Evolutionary conservation across 1,140 invertebrate genomes (phyloP), one percentile per base, ranked within the genome.

Genomic region (Psix sp.): DNA sequence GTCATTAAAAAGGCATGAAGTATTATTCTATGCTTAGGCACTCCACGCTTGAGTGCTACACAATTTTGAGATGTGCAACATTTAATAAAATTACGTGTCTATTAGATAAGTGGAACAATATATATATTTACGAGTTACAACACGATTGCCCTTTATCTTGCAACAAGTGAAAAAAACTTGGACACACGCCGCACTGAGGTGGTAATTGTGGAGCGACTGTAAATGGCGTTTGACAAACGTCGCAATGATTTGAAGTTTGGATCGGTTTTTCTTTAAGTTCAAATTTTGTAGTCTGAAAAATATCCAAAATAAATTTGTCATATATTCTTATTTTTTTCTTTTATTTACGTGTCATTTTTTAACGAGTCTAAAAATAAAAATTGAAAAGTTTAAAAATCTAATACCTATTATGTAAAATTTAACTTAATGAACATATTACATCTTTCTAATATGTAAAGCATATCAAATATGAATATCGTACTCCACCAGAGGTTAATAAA

Each of bases 211-310:
- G 21, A 43, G 31, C 13, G 7, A 35, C 29, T 40, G 49, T 66
- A 4, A 65, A 24, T 49, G 17, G 48, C 3, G 40, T 18, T 15
- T 74, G 40, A 45, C 56, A 60, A 3, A 48, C 24, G 1, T 67
- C 49, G 38, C 45, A 63, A 52, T 59, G 76, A 9, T 76, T 77
- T 15, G 54, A 35, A 0, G 82, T 85, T 57, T 85, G 82, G 4
- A 79, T 60, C 3, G 76, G 54, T 4, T 36, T 73, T 31, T 85
- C 84, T 33, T 56, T 80, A n/a, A 72, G 16, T 35, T 80, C 68
- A 0, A 15, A 45, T 13, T 33, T 74, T 3, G 36, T 17, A 0
- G 82, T 84, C 82, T 83, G 38, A 36, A 70, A 24, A 10, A 1
- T 7, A 54, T 35, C 33, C 10, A 35, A 6, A 51, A 18, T 3